Conservation (phyloP, 2,888 invertebrate species). For the Drosophila algonquin region DNA sequence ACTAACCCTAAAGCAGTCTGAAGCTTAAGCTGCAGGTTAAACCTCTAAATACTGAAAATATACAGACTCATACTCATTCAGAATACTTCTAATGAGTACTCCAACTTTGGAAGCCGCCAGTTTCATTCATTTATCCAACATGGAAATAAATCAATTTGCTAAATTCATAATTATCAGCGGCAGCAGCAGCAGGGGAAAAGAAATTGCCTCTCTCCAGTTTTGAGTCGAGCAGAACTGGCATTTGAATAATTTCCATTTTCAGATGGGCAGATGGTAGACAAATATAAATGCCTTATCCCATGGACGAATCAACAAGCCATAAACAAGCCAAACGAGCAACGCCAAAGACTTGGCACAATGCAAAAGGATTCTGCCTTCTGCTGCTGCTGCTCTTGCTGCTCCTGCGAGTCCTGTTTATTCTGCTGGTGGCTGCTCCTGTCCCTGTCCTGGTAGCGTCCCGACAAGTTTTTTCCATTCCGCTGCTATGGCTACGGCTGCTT, state of each 20-base stretch:
- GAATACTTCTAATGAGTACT: too few relatives aligned
- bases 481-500: slow-evolving; percentile 20
- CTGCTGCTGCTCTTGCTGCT: slow-evolving; percentile 28
- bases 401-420: slow-evolving; percentile 3
- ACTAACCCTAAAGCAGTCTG: too few relatives aligned
- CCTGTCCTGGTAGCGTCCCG: slow-evolving; percentile 1
- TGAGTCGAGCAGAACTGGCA: not conserved
- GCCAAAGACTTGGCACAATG: slow-evolving; percentile 45
- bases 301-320: slow-evolving; percentile 71
- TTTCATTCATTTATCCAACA: not conserved
- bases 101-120: not conserved
- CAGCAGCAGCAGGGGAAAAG: not conserved
- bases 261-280: slow-evolving; percentile 40
- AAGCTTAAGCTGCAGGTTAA: too few relatives aligned
- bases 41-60: too few relatives aligned
- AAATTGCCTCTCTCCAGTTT: not conserved
- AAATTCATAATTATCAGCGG: slow-evolving; percentile 23
- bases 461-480: slow-evolving; percentile 6
- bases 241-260: slow-evolving; percentile 37
- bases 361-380: slow-evolving; percentile 44
- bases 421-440: not conserved
- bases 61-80: too few relatives aligned
- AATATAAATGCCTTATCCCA: slow-evolving; percentile 65
- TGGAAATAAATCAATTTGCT: slow-evolving; percentile 23
- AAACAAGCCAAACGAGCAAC: slow-evolving; percentile 59